phyloP scores from a whole-genome alignment of 2,888 invertebrate genomes.

The Sclerodermus sp. region DNA sequence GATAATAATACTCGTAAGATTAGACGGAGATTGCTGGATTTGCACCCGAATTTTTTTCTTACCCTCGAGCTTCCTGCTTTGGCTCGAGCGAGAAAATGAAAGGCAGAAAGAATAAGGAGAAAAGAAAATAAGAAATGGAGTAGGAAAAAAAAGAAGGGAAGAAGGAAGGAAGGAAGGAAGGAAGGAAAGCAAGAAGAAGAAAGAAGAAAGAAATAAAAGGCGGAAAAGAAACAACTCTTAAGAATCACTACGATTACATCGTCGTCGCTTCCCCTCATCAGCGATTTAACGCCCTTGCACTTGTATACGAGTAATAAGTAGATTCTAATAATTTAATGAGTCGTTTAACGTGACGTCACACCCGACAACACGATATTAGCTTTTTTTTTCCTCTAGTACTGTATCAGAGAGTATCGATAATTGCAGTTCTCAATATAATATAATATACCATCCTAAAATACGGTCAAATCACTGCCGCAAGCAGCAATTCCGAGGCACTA shows the following conservation, averaged over 20 bases:
- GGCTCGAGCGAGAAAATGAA: not conserved
- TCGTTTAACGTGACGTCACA: slow-evolving; percentile 46
- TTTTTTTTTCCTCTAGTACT: slow-evolving; percentile 33
- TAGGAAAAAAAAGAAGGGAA: slow-evolving; percentile 18
- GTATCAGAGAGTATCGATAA: slow-evolving; percentile 50
- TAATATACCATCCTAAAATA: slow-evolving; percentile 56
- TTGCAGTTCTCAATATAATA: slow-evolving; percentile 51
- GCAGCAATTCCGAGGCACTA: slow-evolving; percentile 59
- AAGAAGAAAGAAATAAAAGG: slow-evolving; percentile 12
- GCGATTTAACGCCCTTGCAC: slow-evolving; percentile 18
- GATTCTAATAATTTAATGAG: slow-evolving; percentile 51
- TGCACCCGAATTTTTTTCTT: not conserved
- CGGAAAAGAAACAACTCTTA: slow-evolving; percentile 11
- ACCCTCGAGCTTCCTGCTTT: not conserved
- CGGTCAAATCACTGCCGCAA: slow-evolving; percentile 57
- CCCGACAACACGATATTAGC: slow-evolving; percentile 37
- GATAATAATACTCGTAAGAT: slow-evolving; percentile 21
- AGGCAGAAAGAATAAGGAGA: not conserved
- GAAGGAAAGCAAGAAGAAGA: slow-evolving; percentile 2
- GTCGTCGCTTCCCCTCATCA: slow-evolving; percentile 14
- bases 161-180: slow-evolving; percentile 10
- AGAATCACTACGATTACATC: slow-evolving; percentile 27
- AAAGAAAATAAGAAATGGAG: slow-evolving; percentile 10
- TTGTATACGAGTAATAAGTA: slow-evolving; percentile 31
- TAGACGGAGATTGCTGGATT: not conserved